A percentile compares a stretch with the other conserved stretches of the same genome.
Conservation (phyloP, 2,888 invertebrate genomes). For the Agrochola lychnidis region DNA sequence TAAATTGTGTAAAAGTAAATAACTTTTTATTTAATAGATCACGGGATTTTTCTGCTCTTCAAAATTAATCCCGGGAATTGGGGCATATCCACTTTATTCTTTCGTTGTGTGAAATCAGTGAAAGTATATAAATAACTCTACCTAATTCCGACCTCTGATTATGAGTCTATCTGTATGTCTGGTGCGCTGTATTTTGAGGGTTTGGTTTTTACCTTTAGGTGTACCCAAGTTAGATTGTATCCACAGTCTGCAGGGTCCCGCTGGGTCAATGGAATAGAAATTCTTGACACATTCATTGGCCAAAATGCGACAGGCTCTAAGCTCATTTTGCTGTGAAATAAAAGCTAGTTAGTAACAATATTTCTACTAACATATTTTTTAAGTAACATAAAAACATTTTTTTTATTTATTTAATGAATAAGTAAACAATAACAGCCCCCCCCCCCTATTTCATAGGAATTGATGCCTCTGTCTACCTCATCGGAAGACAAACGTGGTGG, state of each 20-base stretch:
- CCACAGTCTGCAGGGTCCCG: conserved; percentile 86
- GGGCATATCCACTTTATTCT: too few relatives aligned
- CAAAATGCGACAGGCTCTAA: conserved; percentile 77
- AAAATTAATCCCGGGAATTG: too few relatives aligned
- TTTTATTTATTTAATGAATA: neutral
- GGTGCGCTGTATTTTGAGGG: neutral
- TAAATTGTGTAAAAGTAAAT: too few relatives aligned
- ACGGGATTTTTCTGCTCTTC: too few relatives aligned
- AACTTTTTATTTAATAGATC: too few relatives aligned
- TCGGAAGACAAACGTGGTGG: neutral
- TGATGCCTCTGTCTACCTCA: neutral
- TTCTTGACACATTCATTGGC: conserved; percentile 81
- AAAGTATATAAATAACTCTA: too few relatives aligned
- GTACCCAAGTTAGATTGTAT: conserved; percentile 73
- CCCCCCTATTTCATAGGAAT: neutral
- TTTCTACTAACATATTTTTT: neutral
- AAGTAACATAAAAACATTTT: neutral
- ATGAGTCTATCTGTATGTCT: too few relatives aligned
- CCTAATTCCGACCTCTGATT: too few relatives aligned
- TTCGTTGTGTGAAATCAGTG: too few relatives aligned
- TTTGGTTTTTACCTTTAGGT: conserved; percentile 72
- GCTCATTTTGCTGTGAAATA: conserved; percentile 75
- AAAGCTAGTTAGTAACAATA: neutral
- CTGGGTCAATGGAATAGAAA: conserved; percentile 79
- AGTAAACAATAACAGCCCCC: too few relatives aligned